Evolutionary conservation across 53 echinoderm and acorn worm species (phyloP).

Genomic region (Antedon mediterranea): DNA sequence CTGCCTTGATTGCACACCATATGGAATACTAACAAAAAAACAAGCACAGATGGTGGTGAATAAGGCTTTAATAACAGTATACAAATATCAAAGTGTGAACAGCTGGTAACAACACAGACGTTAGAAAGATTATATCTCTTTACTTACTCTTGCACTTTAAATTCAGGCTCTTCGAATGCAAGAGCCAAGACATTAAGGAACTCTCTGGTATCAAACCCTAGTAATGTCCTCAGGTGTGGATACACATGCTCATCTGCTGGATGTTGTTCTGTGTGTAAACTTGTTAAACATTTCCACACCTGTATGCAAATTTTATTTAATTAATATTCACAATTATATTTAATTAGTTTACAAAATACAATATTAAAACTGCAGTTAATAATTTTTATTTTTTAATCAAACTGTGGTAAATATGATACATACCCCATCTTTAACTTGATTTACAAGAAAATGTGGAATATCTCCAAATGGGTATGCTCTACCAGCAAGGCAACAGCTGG

Average conservation of each 20-base stretch:
- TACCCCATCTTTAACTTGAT: constrained; percentile 77
- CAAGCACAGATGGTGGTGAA: not conserved
- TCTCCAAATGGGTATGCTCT: constrained; percentile 94
- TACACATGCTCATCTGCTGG: constrained; percentile 56
- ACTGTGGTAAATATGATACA: constrained; percentile 14
- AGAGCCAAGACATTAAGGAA: constrained; percentile 91
- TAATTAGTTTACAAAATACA: not conserved
- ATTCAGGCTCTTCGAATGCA: constrained; percentile 91
- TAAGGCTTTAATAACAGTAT: not conserved
- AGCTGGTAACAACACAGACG: no score
- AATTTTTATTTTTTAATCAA: not conserved
- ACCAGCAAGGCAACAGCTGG: constrained; percentile 91
- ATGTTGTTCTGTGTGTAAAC: constrained; percentile 59
- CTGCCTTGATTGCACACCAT: constrained; percentile 71
- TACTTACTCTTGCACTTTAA: constrained; percentile 32
- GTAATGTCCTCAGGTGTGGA: constrained; percentile 69
- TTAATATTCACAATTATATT: no score
- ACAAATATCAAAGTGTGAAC: no score
- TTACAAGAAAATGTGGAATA: constrained; percentile 58
- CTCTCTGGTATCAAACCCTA: constrained; percentile 85
- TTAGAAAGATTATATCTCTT: not conserved
- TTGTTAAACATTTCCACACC: constrained; percentile 80
- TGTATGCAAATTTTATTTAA: not conserved
- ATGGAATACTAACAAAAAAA: constrained; percentile 36
- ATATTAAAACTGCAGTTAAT: not conserved